Evolutionary conservation across 2,113 vertebrate species (phyloP).

Genomic region (Megaceryle maxima): DNA sequence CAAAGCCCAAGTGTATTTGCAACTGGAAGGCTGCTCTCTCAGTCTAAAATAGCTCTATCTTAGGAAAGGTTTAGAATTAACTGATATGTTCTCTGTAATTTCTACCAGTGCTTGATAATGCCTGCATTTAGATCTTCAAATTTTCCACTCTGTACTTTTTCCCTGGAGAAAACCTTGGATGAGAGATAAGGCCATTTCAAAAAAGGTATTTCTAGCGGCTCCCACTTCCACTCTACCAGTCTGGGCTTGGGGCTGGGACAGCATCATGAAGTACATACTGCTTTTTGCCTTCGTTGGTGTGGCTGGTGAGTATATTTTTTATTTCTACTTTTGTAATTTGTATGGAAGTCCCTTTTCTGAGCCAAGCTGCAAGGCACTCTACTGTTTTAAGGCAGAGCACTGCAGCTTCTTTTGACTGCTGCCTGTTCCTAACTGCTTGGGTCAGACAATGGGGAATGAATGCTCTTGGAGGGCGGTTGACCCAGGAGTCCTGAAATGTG

Average conservation of each 20-base stretch:
- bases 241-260: not conserved
- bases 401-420: not conserved
- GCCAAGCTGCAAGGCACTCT: not conserved
- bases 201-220: not conserved
- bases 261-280: conserved; percentile 31
- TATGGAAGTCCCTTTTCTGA: not conserved
- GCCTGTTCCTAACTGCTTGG: not conserved
- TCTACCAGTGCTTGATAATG: not conserved
- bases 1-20: not conserved
- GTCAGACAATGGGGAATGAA: not conserved
- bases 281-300: not conserved
- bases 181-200: not conserved
- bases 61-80: conserved; percentile 19
- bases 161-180: conserved; percentile 12
- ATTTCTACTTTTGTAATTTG: not conserved
- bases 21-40: not conserved
- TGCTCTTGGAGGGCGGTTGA: not conserved
- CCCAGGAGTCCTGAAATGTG: not conserved
- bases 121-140: not conserved
- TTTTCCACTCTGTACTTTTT: conserved; percentile 30
- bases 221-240: not conserved
- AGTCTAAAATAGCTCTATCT: not conserved
- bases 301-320: not conserved
- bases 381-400: not conserved
- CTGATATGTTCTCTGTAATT: not conserved